Evolutionary conservation across 1,140 invertebrate species (phyloP).

Genomic region (Pseudomyrmex concolor): DNA sequence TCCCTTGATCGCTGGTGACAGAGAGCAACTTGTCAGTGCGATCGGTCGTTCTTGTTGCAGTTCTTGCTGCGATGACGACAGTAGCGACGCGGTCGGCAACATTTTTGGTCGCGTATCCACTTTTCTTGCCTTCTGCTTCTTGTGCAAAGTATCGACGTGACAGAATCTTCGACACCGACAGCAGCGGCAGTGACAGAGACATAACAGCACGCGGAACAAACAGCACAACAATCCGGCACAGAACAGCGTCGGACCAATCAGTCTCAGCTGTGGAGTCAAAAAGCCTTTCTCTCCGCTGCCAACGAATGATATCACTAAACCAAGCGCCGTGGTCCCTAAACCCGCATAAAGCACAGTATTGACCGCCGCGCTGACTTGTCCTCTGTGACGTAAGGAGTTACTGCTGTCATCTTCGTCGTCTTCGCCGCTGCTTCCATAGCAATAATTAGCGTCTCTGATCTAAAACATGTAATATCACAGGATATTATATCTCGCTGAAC

Average conservation of each 20-base stretch:
- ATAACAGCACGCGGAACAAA: conserved; percentile 86
- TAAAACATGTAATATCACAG: conserved; percentile 78
- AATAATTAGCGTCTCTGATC: conserved; percentile 91
- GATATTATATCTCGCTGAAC: background rate
- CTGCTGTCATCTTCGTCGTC: conserved; percentile 84
- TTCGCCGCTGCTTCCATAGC: conserved; percentile 88
- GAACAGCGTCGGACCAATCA: conserved; percentile 92
- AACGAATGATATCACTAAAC: conserved; percentile 94
- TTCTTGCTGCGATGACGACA: conserved; percentile 66
- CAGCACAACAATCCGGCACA: conserved; percentile 87
- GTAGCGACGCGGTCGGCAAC: conserved; percentile 76
- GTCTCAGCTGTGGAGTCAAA: conserved; percentile 92
- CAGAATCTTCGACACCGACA: conserved; percentile 77
- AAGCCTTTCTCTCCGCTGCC: conserved; percentile 95
- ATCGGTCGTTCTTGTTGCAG: conserved; percentile 50
- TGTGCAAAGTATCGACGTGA: conserved; percentile 64
- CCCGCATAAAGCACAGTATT: conserved; percentile 93
- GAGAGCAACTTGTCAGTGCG: conserved; percentile 65
- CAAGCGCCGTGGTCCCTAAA: conserved; percentile 92
- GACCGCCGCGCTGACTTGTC: conserved; percentile 88
- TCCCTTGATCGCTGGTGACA: conserved; percentile 72
- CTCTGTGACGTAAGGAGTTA: conserved; percentile 78
- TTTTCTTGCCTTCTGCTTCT: conserved; percentile 76
- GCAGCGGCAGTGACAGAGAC: conserved; percentile 87
- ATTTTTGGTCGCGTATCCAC: conserved; percentile 67